Base-by-base conservation (phyloP, 2,888 invertebrate genomes). In the Brachynemurus nebulosus region DNA sequence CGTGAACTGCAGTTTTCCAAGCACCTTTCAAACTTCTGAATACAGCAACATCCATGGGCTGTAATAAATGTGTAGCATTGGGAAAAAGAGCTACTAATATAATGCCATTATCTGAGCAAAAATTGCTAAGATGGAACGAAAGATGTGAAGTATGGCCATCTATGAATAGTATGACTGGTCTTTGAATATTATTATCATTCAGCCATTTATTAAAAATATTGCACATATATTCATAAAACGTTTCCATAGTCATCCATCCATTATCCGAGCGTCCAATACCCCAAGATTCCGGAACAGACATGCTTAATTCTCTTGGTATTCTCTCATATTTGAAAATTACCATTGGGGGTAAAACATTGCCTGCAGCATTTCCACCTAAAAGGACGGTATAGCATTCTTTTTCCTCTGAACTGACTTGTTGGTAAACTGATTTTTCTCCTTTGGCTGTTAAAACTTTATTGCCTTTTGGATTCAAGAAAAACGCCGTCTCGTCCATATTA, bases 211-310 rank as follows among this genome's bases (percentile, higher is more conserved):
- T 6, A 34, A 34, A 34, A 8, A 34, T 34, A 34, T 34, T 34
- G 14, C 34, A 34, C 5, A 63, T 54, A 48, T 57, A 64, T 51
- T 65, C 59, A 48, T 50, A 63, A 52, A 65, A 64, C 3, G 54
- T 55, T 49, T 58, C 58, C 2, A 54, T 50, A 7, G 57, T 63
- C 63, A 61, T 67, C 66, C 65, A 66, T 7, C 63, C 64, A 41
- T 50, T 58, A 11, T 65, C 62, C 3, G 60, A 60, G 47, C 54
- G 59, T 45, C 63, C 64, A 21, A 61, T 44, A 36, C 56, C 56
- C 62, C 63, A 66, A 11, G 50, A 53, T 47, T 50, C 40, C 40
- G 60, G 59, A n/a, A n/a, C n/a, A n/a, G n/a, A n/a, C n/a, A n/a
- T n/a, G n/a, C n/a, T 48, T 20, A 59, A 45, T 40, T 45, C 45